A percentile compares a stretch with the other conserved stretches of the same genome.
These are phyloP conservation scores for Melitaea cinxia DNA, from an alignment of 1,140 invertebrate genomes.

Conservation along the genomic window DNA sequence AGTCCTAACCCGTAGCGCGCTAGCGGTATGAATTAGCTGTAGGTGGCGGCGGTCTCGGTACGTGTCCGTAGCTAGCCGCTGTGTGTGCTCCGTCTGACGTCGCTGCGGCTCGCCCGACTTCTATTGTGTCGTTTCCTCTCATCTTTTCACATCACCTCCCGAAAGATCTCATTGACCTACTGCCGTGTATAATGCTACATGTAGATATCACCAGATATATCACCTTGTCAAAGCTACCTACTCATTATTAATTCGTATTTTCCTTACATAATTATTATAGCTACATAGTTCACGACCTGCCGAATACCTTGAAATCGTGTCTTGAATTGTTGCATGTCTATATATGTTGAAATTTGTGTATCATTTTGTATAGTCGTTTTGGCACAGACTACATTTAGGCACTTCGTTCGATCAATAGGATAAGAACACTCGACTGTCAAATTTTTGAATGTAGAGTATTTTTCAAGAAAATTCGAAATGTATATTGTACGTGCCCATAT, in stretches of 20 bases:
- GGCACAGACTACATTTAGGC: constrained; percentile 15
- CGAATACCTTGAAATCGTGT: constrained; percentile 7
- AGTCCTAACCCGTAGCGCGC: constrained; percentile 61
- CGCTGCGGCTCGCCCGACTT: constrained; percentile 31
- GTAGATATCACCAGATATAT: background rate
- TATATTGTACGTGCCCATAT: too few species aligned
- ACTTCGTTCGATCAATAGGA: constrained; percentile 18
- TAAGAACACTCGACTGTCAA: constrained; percentile 5
- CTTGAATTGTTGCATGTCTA: constrained; percentile 21
- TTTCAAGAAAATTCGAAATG: too few species aligned
- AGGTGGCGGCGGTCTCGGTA: constrained; percentile 64
- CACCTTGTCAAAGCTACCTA: background rate
- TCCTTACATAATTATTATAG: background rate
- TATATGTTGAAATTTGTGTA: background rate
- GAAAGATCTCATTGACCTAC: constrained; percentile 1
- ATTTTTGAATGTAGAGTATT: background rate
- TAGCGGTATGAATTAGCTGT: constrained; percentile 68
- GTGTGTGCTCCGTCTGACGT: constrained; percentile 26
- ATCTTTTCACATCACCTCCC: constrained; percentile 13
- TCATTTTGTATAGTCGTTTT: constrained; percentile 1
- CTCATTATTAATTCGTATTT: background rate
- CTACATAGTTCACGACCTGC: background rate
- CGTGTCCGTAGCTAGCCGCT: constrained; percentile 55
- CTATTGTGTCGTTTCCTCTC: constrained; percentile 12
- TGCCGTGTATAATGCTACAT: constrained; percentile 8